Conservation (phyloP, 2,797 vertebrate species). For the Gallirallus australis region DNA sequence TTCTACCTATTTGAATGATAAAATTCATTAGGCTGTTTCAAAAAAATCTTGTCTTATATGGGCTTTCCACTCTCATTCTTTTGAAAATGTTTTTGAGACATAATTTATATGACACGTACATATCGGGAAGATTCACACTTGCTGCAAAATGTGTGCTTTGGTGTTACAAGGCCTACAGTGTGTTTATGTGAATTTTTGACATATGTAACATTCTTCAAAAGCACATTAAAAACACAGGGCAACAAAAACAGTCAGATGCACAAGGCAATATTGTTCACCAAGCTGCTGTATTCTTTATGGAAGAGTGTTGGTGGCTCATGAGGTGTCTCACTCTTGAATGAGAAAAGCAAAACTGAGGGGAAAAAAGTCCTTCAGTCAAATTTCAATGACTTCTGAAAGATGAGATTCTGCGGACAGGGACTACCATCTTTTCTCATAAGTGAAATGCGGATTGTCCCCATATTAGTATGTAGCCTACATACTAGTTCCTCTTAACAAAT, state of each 20-base stretch:
- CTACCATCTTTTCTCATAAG: not conserved
- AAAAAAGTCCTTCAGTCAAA: not conserved
- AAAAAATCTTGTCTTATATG: not conserved
- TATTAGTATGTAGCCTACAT: not conserved
- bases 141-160: constrained; percentile 24
- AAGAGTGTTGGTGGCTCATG: not conserved
- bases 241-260: not conserved
- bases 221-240: not conserved
- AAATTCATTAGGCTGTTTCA: not conserved
- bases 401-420: not conserved
- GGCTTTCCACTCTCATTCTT: not conserved
- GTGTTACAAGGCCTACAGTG: constrained; percentile 1
- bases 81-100: not conserved
- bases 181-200: constrained; percentile 45
- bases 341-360: not conserved
- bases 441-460: not conserved
- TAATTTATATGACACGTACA: constrained; percentile 3
- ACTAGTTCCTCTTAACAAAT: not conserved
- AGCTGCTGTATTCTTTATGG: not conserved
- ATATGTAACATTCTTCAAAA: not conserved
- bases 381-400: not conserved
- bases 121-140: constrained; percentile 3
- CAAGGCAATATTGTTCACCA: not conserved
- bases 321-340: not conserved
- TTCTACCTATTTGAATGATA: not conserved